Evolutionary conservation across 2,797 vertebrate genomes (phyloP).

Genomic region (Lagocephalus sceleratus): DNA sequence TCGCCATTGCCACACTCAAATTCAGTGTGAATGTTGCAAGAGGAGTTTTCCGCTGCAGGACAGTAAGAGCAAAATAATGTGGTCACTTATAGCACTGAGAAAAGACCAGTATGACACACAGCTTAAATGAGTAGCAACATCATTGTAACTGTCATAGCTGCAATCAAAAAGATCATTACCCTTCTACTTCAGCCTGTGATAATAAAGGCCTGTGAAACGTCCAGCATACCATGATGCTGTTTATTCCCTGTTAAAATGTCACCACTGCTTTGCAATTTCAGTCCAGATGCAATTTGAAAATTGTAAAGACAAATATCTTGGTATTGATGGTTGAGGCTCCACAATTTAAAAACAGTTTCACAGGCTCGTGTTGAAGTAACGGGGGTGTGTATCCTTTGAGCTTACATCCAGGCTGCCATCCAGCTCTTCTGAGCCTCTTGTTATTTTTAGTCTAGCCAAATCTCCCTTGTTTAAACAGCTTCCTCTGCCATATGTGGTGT

Average conservation of each 20-base stretch:
- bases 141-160: constrained; percentile 11
- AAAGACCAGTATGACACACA: background rate
- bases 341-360: constrained; percentile 6
- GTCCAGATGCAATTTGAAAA: background rate
- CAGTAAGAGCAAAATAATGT: constrained; percentile 5
- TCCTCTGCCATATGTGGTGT: constrained; percentile 35
- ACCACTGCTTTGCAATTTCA: background rate
- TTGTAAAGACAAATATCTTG: background rate
- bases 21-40: constrained; percentile 92
- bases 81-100: background rate
- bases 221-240: background rate
- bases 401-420: constrained; percentile 24
- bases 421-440: constrained; percentile 26
- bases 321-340: constrained; percentile 4
- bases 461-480: constrained; percentile 40
- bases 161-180: background rate
- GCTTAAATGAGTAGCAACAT: background rate
- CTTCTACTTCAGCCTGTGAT: background rate
- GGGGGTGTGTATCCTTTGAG: constrained; percentile 8
- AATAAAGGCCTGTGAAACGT: background rate
- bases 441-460: constrained; percentile 35
- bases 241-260: background rate
- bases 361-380: constrained; percentile 11
- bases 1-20: constrained; percentile 97
- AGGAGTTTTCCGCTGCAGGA: constrained; percentile 88